A percentile compares a stretch with the other conserved stretches of the same genome.
Evolutionary conservation across 2,113 vertebrate species (phyloP).

Genomic region (Hippopotamus amphibius): DNA sequence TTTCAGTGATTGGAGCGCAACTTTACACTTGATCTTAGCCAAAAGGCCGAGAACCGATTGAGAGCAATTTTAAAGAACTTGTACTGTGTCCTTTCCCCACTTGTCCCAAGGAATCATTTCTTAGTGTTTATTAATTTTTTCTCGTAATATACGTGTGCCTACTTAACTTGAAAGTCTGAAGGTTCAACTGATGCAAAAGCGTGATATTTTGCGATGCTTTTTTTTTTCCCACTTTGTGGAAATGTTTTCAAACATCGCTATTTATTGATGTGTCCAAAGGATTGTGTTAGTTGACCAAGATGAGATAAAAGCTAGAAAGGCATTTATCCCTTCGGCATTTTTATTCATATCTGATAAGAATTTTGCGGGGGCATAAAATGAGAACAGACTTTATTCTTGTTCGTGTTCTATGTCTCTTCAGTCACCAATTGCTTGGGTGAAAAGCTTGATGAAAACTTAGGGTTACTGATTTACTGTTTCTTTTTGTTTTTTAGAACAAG

Average conservation of each 20-base stretch:
- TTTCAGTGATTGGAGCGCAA: background rate
- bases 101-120: background rate
- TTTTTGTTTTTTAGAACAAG: constrained; percentile 74
- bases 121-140: background rate
- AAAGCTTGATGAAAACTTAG: background rate
- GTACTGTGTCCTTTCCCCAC: background rate
- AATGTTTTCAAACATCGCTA: background rate
- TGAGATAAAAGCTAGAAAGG: background rate
- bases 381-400: background rate
- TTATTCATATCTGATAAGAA: background rate
- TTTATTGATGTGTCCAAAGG: background rate
- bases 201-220: background rate
- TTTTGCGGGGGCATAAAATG: background rate
- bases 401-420: background rate
- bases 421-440: background rate
- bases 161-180: background rate
- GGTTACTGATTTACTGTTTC: background rate
- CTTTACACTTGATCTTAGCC: background rate
- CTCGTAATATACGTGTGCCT: background rate
- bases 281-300: background rate
- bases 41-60: background rate
- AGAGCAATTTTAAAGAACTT: background rate
- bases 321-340: background rate
- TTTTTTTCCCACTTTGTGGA: background rate
- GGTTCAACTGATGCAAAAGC: background rate